Evolutionary conservation across 1,140 invertebrate genomes (phyloP), one percentile per base, ranked within the genome.

Genomic region (Brachionus paranguensis): DNA sequence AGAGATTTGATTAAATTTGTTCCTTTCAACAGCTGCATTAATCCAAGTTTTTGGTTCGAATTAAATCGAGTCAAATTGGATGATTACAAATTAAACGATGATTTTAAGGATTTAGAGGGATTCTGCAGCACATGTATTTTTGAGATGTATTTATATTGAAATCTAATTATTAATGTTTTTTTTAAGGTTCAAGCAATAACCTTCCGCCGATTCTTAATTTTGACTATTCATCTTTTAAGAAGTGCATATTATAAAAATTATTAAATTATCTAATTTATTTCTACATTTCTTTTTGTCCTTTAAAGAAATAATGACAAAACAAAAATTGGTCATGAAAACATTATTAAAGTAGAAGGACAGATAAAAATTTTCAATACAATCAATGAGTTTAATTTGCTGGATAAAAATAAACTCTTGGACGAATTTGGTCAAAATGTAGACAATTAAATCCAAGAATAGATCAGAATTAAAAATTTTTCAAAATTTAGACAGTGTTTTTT

Each of bases 1-100:
- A 60, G 41, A 41, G 64, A 81, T 64, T 20, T 81, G 6, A 47
- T 83, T 11, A 83, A 83, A 70, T 83, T 70, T 68, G 60, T 83
- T 12, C 64, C 81, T 14, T 83, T 68, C 37, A 68, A 24, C 20
- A 83, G 81, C 37, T 68, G 60, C 11, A 68, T 83, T 33, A 68
- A 83, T 70, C 60, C 81, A n/a, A 68, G 81, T 55, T 83, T 83
- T 83, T 83, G 81, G 81, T 68, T 68, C 17, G 81, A 83, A 83
- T 55, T 83, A 17, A 83, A 68, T 27, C 33, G 64, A 17, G 60
- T 68, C 1, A 83, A 83, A 70, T 37, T 83, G n/a, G 81, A 83
- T 47, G 60, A 68, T 53, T 83, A 83, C 47, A 68, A 33, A 41
- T 20, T 83, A 20, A 64, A 81, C 14, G 78, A 81, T 37, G 53